These are phyloP conservation scores for Timandra comae DNA, from an alignment of 2,888 invertebrate species.

Conservation along the genomic window DNA sequence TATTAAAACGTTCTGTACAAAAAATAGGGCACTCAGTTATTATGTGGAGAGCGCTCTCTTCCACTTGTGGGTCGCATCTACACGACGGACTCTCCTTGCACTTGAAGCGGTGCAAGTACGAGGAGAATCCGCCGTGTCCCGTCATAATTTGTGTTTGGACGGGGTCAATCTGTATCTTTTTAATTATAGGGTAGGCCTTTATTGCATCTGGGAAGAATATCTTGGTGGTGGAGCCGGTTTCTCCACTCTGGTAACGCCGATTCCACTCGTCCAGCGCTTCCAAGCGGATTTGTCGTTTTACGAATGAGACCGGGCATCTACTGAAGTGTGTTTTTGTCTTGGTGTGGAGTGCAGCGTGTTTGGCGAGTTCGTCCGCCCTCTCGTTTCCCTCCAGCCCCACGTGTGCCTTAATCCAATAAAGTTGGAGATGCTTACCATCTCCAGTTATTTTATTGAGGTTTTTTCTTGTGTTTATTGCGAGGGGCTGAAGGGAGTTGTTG, in stretches of 20 bases:
- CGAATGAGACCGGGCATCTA: slow-evolving; percentile 9
- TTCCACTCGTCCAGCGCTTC: slow-evolving; percentile 10
- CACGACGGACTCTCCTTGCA: slow-evolving; percentile 13
- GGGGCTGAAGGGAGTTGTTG: slow-evolving; percentile 5
- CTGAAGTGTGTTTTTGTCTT: slow-evolving; percentile 4
- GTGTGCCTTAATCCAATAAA: slow-evolving; percentile 18
- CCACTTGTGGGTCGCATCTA: slow-evolving; percentile 6
- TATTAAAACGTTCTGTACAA: neutral
- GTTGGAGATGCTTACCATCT: neutral
- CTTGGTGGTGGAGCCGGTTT: neutral
- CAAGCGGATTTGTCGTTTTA: slow-evolving; percentile 8
- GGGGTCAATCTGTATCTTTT: neutral
- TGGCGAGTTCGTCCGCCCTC: slow-evolving; percentile 15
- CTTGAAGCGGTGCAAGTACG: slow-evolving; percentile 12
- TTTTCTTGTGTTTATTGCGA: slow-evolving; percentile 4
- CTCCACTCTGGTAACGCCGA: neutral
- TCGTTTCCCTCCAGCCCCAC: slow-evolving; percentile 15
- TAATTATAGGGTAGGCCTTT: slow-evolving; percentile 1
- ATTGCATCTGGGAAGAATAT: slow-evolving; percentile 6
- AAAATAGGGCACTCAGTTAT: slow-evolving; percentile 5
- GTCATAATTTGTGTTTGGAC: slow-evolving; percentile 5
- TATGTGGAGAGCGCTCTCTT: slow-evolving; percentile 3
- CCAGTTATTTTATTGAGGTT: neutral
- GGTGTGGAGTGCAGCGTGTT: slow-evolving; percentile 2
- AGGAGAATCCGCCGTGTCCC: slow-evolving; percentile 15